phyloP scores from a whole-genome alignment of 2,888 invertebrate species.

The Aleiodes alternator region DNA sequence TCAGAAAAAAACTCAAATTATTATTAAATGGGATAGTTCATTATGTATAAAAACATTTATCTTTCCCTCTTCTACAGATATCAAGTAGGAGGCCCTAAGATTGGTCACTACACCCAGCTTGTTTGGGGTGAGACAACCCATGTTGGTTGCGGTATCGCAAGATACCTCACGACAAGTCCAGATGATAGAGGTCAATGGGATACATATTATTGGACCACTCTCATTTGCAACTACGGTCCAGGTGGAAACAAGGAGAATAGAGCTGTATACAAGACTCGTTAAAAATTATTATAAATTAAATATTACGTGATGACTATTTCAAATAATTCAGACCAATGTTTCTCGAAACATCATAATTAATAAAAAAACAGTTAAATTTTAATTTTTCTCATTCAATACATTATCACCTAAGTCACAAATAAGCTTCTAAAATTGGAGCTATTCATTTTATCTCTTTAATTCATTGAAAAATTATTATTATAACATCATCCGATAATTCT shows the following conservation, averaged over 20 bases:
- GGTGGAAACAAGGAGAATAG: slow-evolving; percentile 68
- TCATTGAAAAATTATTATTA: too few relatives aligned
- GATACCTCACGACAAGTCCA: slow-evolving; percentile 61
- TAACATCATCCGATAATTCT: too few relatives aligned
- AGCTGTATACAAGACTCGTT: slow-evolving; percentile 63
- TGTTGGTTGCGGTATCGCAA: slow-evolving; percentile 76
- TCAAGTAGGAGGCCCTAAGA: too few relatives aligned
- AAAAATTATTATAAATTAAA: background rate
- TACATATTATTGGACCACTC: slow-evolving; percentile 65
- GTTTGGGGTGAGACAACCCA: slow-evolving; percentile 75
- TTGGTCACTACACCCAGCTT: slow-evolving; percentile 75
- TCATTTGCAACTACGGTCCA: slow-evolving; percentile 64
- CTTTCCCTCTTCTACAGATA: background rate
- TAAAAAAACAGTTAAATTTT: too few relatives aligned
- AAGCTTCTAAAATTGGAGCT: too few relatives aligned
- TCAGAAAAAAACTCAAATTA: background rate
- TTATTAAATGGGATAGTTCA: background rate
- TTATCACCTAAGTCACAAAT: too few relatives aligned
- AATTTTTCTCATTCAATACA: too few relatives aligned
- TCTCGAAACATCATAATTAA: background rate
- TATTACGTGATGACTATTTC: too few relatives aligned
- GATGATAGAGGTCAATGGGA: slow-evolving; percentile 44
- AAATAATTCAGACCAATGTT: background rate
- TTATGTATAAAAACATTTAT: background rate
- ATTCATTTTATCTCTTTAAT: too few relatives aligned